These are phyloP conservation scores for Dallia pectoralis DNA, from an alignment of 2,797 vertebrate species.

Conservation along the genomic window DNA sequence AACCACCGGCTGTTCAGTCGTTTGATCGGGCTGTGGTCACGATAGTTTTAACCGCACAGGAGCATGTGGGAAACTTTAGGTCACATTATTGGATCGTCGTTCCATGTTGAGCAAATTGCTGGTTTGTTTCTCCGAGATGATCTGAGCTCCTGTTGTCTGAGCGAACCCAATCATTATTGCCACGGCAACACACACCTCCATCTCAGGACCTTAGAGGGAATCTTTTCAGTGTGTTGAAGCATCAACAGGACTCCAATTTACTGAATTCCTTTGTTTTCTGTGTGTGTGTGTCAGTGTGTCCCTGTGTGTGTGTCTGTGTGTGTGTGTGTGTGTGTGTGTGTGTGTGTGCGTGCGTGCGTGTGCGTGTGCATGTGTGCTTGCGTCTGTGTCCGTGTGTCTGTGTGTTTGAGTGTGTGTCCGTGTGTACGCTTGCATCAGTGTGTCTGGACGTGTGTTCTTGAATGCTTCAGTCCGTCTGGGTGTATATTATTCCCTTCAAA, in stretches of 20 bases:
- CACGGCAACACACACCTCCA: slow-evolving; percentile 20
- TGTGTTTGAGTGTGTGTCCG: slow-evolving; percentile 17
- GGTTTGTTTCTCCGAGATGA: slow-evolving; percentile 29
- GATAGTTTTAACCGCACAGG: slow-evolving; percentile 17
- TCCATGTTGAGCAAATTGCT: slow-evolving; percentile 20
- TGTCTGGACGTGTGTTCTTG: too few species aligned
- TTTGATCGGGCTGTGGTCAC: slow-evolving; percentile 22
- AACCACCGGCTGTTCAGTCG: neutral
- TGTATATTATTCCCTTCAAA: slow-evolving; percentile 37
- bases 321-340: slow-evolving; percentile 12
- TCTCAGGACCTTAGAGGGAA: slow-evolving; percentile 26
- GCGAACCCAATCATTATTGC: slow-evolving; percentile 44
- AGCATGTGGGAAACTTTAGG: slow-evolving; percentile 10
- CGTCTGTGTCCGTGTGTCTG: neutral
- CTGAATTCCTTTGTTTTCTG: slow-evolving; percentile 25
- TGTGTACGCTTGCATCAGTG: too few species aligned
- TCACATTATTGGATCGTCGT: slow-evolving; percentile 19
- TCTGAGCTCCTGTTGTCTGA: slow-evolving; percentile 27
- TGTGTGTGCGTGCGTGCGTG: slow-evolving; percentile 13
- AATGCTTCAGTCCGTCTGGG: too few species aligned
- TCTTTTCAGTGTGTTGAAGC: slow-evolving; percentile 30
- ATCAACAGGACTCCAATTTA: slow-evolving; percentile 40
- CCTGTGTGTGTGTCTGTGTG: neutral
- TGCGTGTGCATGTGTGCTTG: slow-evolving; percentile 20
- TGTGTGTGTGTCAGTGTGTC: slow-evolving; percentile 14